Evolutionary conservation across 2,888 invertebrate species (phyloP), one percentile per base, ranked within the genome.

Genomic region (Tetragonisca angustula): DNA sequence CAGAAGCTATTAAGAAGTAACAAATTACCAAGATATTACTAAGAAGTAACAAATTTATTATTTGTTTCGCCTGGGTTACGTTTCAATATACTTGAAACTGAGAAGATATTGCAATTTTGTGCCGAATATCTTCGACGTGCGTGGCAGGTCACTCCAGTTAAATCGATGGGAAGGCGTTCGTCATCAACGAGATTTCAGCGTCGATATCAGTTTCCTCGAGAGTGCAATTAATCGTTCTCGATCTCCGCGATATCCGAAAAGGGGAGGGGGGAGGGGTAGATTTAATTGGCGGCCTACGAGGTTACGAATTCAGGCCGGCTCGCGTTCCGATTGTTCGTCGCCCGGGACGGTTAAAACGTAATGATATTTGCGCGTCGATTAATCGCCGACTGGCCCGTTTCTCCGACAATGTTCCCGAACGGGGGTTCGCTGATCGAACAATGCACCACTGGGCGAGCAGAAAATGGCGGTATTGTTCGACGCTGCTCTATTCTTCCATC

Each of bases 401-500:
- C 70, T 32, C 61, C 50, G 69, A 83, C 78, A 72, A 79, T 82
- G 81, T 81, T 82, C 64, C 76, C 64, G 59, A 59, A 56, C 15
- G 69, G 85, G 78, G 61, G 19, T 19, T 52, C 68, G 54, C 21
- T 65, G 79, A 76, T 75, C 87, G 82, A 84, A 88, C 88, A 88
- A 88, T 84, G 82, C 78, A 70, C 73, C 11, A 43, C 43, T 43
- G 68, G 79, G 61, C 65, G 68, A 59, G 79, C 73, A 71, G 87
- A 79, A 84, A 84, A 80, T 71, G 65, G n/a, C 49, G 64, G 76
- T 65, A 82, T 86, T 88, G 82, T 76, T 77, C 69, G 52, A 68
- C 59, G 62, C 50, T 17, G 43, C 70, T 68, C 43, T 11, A 74
- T 76, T 84, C 78, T 86, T 80, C 71, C 61, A 70, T 36, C 36